These are phyloP conservation scores for Coturnix japonica DNA, from an alignment of 2,113 vertebrate genomes.

Conservation along the genomic window DNA sequence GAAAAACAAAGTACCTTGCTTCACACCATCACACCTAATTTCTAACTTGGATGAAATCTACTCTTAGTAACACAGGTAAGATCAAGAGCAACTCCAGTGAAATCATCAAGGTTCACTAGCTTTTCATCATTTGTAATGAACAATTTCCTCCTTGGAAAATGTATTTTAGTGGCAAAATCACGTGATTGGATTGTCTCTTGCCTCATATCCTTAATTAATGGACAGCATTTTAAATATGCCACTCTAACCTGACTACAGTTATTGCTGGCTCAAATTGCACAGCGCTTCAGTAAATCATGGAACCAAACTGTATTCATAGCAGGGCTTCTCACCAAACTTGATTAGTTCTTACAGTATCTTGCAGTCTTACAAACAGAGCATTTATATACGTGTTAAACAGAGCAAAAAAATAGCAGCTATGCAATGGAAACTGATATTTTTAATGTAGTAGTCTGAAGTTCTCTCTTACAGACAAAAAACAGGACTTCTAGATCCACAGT, in stretches of 20 bases:
- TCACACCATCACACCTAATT: constrained; percentile 56
- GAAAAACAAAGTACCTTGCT: constrained; percentile 50
- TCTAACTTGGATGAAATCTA: constrained; percentile 53
- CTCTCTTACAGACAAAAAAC: neutral
- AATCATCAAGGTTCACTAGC: neutral
- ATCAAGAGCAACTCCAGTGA: neutral
- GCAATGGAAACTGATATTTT: neutral
- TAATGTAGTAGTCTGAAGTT: neutral
- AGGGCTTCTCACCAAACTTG: neutral
- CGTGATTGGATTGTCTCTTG: neutral
- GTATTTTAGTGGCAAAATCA: neutral
- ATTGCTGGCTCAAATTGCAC: neutral
- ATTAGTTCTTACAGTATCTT: neutral
- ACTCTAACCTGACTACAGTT: neutral
- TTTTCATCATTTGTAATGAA: neutral
- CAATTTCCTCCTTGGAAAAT: neutral
- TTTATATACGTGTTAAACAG: neutral
- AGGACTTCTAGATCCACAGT: neutral
- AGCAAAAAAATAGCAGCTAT: neutral
- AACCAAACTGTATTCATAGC: neutral
- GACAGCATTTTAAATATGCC: neutral
- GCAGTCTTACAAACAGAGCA: neutral
- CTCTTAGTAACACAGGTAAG: constrained; percentile 26
- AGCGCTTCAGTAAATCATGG: neutral
- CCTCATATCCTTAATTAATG: neutral